Evolutionary conservation across 2,888 invertebrate genomes (phyloP), one percentile per base, ranked within the genome.

Genomic region (Elmis aenea): DNA sequence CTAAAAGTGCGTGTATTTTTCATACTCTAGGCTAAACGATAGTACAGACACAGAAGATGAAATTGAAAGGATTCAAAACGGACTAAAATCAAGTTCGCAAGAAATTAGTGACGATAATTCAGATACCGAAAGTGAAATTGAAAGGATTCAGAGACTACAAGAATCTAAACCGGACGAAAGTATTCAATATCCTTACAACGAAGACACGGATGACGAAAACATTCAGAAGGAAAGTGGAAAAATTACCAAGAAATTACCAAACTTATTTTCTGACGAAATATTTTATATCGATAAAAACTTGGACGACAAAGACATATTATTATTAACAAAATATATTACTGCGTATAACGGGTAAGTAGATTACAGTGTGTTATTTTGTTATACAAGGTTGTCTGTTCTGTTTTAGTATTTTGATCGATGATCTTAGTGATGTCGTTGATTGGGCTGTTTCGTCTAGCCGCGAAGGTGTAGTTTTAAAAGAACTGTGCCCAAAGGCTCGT

Each of bases 101-200:
- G 9, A 15, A 22, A 40, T 45, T 14, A 54, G 39, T 33, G 58
- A 53, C 15, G 49, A 45, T 25, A 67, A 59, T n/a, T 67, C 66
- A 13, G 77, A 81, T 57, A 80, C 79, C 1, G 81, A 81, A 48
- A 81, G 81, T 46, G 77, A 79, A 58, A 74, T 80, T 28, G 71
- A 76, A 50, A 69, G 64, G 62, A 73, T 68, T 54, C 28, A 50
- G 36, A 36, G 13, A 16, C 31, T 48, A 38, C 13, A 42, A 50
- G 38, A 36, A 42, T 38, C 47, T 36, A 40, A 40, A 55, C 61
- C 45, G 33, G 33, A 26, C 8, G 13, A 25, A 33, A 45, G 29
- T 23, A 14, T 15, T 3, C 8, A 38, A 12, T 25, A 42, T 21
- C 12, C 28, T 42, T 38, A 36, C 26, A 33, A 30, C 14, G 24